Evolutionary conservation across 2,888 invertebrate genomes (phyloP).

Genomic region (Slavum lentiscoides): DNA sequence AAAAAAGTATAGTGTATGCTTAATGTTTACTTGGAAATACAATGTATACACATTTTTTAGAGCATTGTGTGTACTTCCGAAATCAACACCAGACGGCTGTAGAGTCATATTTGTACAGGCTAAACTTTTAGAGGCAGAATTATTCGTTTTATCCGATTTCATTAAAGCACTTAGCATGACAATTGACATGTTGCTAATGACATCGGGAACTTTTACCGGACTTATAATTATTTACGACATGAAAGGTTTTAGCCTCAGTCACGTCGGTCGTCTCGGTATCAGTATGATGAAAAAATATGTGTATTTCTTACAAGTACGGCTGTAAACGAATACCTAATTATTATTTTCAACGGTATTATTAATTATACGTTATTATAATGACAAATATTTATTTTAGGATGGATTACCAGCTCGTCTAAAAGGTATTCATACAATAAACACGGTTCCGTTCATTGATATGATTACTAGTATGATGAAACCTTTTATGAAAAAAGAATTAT

Average conservation of each 20-base stretch:
- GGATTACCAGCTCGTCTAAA: slow-evolving; percentile 54
- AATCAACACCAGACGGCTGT: slow-evolving; percentile 48
- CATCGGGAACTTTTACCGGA: slow-evolving; percentile 52
- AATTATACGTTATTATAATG: neutral
- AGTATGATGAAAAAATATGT: slow-evolving; percentile 53
- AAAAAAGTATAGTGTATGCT: neutral
- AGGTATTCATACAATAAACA: slow-evolving; percentile 54
- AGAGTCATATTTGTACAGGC: slow-evolving; percentile 50
- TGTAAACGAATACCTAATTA: neutral
- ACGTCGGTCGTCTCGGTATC: slow-evolving; percentile 49
- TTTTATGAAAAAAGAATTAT: slow-evolving; percentile 55
- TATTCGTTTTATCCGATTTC: slow-evolving; percentile 52
- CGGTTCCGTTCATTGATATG: slow-evolving; percentile 53
- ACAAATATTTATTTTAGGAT: slow-evolving; percentile 51
- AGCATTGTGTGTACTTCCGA: slow-evolving; percentile 37
- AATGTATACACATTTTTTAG: slow-evolving; percentile 3
- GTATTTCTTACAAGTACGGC: slow-evolving; percentile 54
- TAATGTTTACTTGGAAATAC: neutral
- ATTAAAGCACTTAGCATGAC: slow-evolving; percentile 54
- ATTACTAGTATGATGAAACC: slow-evolving; percentile 54
- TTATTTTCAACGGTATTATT: neutral
- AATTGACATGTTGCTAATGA: slow-evolving; percentile 51
- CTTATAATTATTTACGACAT: slow-evolving; percentile 53
- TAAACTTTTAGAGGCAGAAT: slow-evolving; percentile 48
- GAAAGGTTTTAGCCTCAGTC: slow-evolving; percentile 54